A percentile compares a stretch with the other conserved stretches of the same genome.
Conservation (phyloP, 2,888 invertebrate species). For the Brachypalpus laphriformis region DNA sequence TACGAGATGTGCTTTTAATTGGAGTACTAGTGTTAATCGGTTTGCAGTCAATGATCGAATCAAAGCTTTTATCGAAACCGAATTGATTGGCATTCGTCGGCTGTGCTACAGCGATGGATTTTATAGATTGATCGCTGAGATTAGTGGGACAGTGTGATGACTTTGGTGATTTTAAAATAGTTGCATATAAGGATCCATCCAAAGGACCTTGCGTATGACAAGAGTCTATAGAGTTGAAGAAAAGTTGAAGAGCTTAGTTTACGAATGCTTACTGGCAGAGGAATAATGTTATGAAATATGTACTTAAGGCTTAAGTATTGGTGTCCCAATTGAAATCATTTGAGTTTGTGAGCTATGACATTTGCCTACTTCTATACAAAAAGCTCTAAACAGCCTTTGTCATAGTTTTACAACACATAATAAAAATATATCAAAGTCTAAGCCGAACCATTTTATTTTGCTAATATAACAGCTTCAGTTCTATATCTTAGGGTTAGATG, state of each 20-base stretch:
- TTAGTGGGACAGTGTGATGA: constrained; percentile 70
- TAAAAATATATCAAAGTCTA: no score
- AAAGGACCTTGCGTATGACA: constrained; percentile 87
- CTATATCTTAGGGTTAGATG: no score
- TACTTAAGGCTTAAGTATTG: no score
- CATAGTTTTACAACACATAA: no score
- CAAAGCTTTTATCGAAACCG: constrained; percentile 51
- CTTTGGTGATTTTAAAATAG: constrained; percentile 82
- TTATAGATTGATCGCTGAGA: constrained; percentile 44
- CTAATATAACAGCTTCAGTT: no score
- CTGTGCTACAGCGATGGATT: constrained; percentile 24
- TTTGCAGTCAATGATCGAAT: constrained; percentile 45
- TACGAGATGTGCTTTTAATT: constrained; percentile 35
- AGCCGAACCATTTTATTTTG: no score
- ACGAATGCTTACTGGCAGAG: background rate
- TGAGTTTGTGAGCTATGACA: no score
- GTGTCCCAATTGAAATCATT: no score
- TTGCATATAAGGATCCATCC: constrained; percentile 95
- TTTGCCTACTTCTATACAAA: no score
- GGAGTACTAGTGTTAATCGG: constrained; percentile 69
- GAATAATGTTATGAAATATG: background rate
- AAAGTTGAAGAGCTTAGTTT: constrained; percentile 42
- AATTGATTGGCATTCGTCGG: constrained; percentile 21
- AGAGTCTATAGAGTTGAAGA: constrained; percentile 65
- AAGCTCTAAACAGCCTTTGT: no score